Evolutionary conservation across 2,113 vertebrate species (phyloP).

Genomic region (Brevimyrus niger): DNA sequence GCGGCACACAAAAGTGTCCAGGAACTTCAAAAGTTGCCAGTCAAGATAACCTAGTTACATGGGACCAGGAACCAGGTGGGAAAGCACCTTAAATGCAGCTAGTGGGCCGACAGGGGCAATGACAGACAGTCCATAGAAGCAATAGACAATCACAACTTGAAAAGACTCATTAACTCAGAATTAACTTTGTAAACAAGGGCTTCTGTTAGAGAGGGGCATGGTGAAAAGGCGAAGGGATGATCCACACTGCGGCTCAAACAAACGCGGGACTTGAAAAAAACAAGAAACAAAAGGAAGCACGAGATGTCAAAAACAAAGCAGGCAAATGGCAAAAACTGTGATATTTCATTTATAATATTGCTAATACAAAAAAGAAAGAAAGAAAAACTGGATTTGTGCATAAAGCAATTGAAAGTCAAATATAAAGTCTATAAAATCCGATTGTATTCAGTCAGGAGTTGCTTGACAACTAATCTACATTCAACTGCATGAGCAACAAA

Average conservation of each 20-base stretch:
- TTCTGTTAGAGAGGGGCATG: neutral
- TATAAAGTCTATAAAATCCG: neutral
- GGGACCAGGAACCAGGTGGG: neutral
- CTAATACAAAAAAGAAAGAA: neutral
- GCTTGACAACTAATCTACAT: neutral
- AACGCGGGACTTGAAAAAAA: neutral
- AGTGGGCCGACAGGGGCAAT: neutral
- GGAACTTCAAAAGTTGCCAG: neutral
- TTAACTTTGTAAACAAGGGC: neutral
- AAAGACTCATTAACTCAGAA: neutral
- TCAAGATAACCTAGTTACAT: neutral
- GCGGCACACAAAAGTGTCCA: neutral
- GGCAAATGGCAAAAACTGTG: neutral
- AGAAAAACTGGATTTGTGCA: neutral
- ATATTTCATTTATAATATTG: neutral
- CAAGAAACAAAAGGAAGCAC: neutral
- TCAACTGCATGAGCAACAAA: neutral
- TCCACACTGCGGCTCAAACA: neutral
- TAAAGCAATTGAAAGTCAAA: neutral
- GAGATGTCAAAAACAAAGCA: neutral
- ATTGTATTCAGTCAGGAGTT: neutral
- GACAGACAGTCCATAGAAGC: neutral
- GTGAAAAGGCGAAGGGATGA: neutral
- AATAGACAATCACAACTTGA: neutral
- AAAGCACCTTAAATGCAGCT: neutral